These are phyloP conservation scores for Drosophila barbarae DNA, from an alignment of 2,888 invertebrate genomes.

Conservation along the genomic window DNA sequence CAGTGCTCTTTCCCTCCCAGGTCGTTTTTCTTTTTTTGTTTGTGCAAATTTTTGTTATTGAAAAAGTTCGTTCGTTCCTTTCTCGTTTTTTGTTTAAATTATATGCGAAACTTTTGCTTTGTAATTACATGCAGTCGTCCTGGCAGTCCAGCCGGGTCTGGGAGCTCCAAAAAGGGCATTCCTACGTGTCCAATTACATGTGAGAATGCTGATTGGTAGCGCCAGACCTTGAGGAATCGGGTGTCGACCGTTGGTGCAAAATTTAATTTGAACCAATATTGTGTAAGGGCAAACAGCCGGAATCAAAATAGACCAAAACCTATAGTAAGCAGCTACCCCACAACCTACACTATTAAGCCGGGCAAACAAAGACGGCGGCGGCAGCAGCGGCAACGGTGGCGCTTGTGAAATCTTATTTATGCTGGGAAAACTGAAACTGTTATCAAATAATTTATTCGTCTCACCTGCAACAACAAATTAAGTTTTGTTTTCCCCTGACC, in stretches of 20 bases:
- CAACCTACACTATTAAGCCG: constrained; percentile 61
- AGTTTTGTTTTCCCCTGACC: constrained; percentile 53
- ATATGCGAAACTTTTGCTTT: constrained; percentile 68
- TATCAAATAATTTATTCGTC: constrained; percentile 73
- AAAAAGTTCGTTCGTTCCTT: constrained; percentile 55
- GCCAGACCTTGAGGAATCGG: constrained; percentile 1
- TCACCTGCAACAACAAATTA: constrained; percentile 72
- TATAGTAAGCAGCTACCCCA: constrained; percentile 27
- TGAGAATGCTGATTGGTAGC: constrained; percentile 32
- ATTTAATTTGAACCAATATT: constrained; percentile 54
- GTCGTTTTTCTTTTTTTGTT: constrained; percentile 26
- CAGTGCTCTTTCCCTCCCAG: constrained; percentile 9
- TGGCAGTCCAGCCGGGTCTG: not conserved
- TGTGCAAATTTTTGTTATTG: constrained; percentile 62
- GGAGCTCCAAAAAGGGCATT: constrained; percentile 17
- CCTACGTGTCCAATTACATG: constrained; percentile 37
- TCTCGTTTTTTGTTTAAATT: constrained; percentile 61
- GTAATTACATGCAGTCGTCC: constrained; percentile 63
- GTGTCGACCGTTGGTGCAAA: constrained; percentile 45
- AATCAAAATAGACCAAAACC: constrained; percentile 51
- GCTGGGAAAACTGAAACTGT: constrained; percentile 55
- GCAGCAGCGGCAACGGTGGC: not conserved
- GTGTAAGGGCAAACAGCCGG: constrained; percentile 49
- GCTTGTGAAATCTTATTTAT: constrained; percentile 66
- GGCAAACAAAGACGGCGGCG: constrained; percentile 38